Evolutionary conservation across 2,888 invertebrate genomes (phyloP), one percentile per base, ranked within the genome.

Genomic region (Ecdyonurus torrentis): DNA sequence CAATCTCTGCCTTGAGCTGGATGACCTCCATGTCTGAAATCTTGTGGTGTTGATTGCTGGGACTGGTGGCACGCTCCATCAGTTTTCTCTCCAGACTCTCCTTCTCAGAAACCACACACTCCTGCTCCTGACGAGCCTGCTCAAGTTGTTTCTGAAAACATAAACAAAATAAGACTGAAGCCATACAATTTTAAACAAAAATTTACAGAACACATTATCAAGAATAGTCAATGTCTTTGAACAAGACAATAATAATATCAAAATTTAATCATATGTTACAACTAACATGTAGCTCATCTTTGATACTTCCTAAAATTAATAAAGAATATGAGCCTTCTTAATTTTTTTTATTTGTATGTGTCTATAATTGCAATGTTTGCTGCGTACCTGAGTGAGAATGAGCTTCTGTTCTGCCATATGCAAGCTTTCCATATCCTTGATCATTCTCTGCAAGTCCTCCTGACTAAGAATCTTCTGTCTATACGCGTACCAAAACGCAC

Each of bases 401-500:
- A 96, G 77, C 7, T 90, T 89, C 71, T 89, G 82, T 75, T 96
- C 95, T 1, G 95, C 95, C 71, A 86, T 87, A 70, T 91, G 86
- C 67, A 94, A 79, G 69, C 90, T 87, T 71, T 94, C 94, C 90
- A 96, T 92, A 70, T 96, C 93, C 67, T 87, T 85, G 73, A 94
- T 87, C 93, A 99, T 95, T 65, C 91, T 84, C 68, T 86, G 84
- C 66, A 98, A 81, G 73, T 97, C 90, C 66, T 81, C 80, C 70
- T 91, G 87, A 52, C 91, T 91, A 71, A 86, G 87, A 71, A 91
- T 90, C 72, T 93, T 91, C 68, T 95, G 93, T 64, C 89, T 85
- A 74, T 91, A 86, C 25, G 91, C 94, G 74, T 92, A 91, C 91
- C 92, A 95, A 69, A 89, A 87, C 62, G 92, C 93, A 63, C 89